Evolutionary conservation across 2,113 vertebrate genomes (phyloP).

Genomic region (Sula dactylatra): DNA sequence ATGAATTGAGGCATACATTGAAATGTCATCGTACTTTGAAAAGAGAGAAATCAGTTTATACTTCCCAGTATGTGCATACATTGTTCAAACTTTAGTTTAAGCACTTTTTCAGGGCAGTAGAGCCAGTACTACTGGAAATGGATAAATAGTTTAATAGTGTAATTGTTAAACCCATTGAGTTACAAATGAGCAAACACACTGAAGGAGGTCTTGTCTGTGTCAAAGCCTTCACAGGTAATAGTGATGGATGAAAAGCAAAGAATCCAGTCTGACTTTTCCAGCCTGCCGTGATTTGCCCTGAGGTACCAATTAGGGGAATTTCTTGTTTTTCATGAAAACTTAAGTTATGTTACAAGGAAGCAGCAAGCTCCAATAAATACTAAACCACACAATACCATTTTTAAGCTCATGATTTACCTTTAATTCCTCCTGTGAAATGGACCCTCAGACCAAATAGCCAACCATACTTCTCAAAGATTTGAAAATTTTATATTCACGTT

Average conservation of each 20-base stretch:
- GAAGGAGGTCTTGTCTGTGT: neutral
- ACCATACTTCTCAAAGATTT: neutral
- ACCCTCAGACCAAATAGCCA: neutral
- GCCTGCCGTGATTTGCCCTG: neutral
- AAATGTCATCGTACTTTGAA: neutral
- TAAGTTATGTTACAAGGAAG: neutral
- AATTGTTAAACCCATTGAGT: neutral
- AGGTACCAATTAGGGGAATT: neutral
- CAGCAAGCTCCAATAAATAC: neutral
- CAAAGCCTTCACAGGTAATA: neutral
- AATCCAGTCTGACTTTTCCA: neutral
- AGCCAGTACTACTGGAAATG: neutral
- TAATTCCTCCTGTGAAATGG: neutral
- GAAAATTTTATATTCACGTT: neutral
- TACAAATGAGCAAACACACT: neutral
- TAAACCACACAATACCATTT: neutral
- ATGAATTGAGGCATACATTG: neutral
- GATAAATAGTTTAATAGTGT: neutral
- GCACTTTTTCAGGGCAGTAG: neutral
- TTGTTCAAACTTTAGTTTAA: neutral
- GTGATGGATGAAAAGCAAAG: neutral
- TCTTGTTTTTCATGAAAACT: neutral
- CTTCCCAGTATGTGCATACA: neutral
- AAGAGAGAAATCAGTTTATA: neutral
- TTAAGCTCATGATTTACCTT: neutral